Evolutionary conservation across 2,888 invertebrate genomes (phyloP).

Genomic region (Pachydiplax longipennis): DNA sequence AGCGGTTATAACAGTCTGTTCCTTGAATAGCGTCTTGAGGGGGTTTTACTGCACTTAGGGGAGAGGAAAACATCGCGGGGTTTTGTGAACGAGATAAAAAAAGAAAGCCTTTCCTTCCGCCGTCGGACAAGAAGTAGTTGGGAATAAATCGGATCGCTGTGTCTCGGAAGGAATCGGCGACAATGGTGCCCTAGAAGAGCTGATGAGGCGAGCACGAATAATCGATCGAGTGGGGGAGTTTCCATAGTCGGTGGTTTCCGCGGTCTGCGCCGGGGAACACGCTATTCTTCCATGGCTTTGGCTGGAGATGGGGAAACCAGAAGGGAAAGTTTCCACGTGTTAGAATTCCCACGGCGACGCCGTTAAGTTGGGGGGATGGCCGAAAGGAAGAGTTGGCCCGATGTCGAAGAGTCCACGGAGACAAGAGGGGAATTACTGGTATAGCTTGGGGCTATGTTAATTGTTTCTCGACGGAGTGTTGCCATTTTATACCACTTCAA

Average conservation of each 20-base stretch:
- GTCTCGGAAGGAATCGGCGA: too few relatives aligned
- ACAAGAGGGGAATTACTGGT: not conserved
- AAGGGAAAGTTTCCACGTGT: not conserved
- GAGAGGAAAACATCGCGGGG: too few relatives aligned
- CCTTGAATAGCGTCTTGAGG: too few relatives aligned
- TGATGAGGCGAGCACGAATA: not conserved
- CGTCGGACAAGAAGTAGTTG: not conserved
- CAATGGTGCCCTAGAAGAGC: too few relatives aligned
- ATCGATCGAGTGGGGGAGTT: not conserved
- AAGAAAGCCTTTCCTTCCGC: too few relatives aligned
- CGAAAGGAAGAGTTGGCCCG: not conserved
- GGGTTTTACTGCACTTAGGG: too few relatives aligned
- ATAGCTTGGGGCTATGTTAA: not conserved
- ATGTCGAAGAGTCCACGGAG: not conserved
- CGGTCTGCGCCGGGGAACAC: not conserved
- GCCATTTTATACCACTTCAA: not conserved
- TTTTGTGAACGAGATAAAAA: too few relatives aligned
- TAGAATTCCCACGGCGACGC: constrained; percentile 22
- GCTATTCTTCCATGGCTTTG: not conserved
- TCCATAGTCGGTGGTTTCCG: not conserved
- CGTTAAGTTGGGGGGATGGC: not conserved
- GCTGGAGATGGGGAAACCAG: not conserved
- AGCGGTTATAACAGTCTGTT: too few relatives aligned
- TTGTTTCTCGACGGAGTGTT: not conserved
- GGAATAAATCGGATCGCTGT: not conserved